Evolutionary conservation across 1,140 invertebrate genomes (phyloP), one percentile per base, ranked within the genome.

Genomic region (Xylocopa sonorina): DNA sequence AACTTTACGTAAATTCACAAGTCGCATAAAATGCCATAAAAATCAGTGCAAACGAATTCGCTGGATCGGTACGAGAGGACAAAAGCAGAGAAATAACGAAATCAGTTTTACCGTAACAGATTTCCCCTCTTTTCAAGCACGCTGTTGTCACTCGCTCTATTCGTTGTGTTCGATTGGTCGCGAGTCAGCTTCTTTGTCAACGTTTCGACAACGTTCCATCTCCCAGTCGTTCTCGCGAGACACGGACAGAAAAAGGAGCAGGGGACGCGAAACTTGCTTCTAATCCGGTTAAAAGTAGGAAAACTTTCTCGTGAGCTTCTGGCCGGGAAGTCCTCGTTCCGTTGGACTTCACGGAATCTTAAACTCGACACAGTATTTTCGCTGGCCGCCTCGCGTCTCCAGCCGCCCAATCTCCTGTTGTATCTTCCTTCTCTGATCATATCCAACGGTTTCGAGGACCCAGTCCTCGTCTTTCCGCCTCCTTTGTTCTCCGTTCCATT

Each of bases 201-300:
- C 21, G 7, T 41, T 21, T 24, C 34, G 24, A 7, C 34, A 1
- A 3, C 46, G 29, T 14, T 62, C n/a, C 41, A 16, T 9, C n/a
- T 3, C 14, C 6, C 7, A 12, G 29, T 7, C 55, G 43, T n/a
- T 16, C 18, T 3, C 62, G 1, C 62, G 4, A 3, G 0, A 24
- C 0, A 10, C 29, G 14, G n/a, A 3, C 41, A 1, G 2, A 10
- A 27, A 18, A 60, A 29, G 34, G 10, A 14, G 24, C 27, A 66
- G 4, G 10, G 24, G 29, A 48, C 38, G 12, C n/a, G 16, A 9
- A 78, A 73, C 57, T 78, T 73, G 21, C 68, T 48, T 63, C 74
- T 79, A 79, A 79, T 79, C 77, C 60, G 29, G 58, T 79, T 73
- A 79, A 75, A 46, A 75, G 41, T 78, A 43, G 41, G 7, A 77